These are phyloP conservation scores for Peromyscus aztecus DNA, from an alignment of 2,797 vertebrate genomes.

Conservation along the genomic window DNA sequence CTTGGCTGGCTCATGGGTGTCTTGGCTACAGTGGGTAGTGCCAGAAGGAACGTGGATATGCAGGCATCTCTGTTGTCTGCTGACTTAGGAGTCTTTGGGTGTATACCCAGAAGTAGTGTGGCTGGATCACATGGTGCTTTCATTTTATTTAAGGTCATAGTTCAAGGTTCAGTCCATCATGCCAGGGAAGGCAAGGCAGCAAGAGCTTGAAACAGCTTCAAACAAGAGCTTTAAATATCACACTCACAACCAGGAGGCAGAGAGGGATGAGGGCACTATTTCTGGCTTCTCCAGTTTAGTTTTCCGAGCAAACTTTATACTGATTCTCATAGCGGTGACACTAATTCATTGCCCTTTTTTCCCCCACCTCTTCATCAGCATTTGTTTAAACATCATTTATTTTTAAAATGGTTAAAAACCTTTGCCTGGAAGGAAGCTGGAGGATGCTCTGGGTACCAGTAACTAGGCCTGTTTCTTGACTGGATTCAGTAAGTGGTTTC, in stretches of 20 bases:
- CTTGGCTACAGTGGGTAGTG: neutral
- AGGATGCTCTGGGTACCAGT: neutral
- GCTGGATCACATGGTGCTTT: neutral
- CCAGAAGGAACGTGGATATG: accelerated
- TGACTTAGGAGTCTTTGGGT: neutral
- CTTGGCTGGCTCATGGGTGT: neutral
- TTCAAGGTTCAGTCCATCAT: neutral
- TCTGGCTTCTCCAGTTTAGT: neutral
- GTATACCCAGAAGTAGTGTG: neutral
- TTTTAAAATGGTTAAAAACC: neutral
- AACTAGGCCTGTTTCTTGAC: neutral
- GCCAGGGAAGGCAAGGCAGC: neutral
- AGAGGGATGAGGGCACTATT: neutral
- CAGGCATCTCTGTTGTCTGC: neutral
- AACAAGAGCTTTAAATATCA: neutral
- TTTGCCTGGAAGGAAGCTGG: slow-evolving; percentile 9
- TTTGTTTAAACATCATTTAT: neutral
- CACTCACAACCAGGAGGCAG: neutral
- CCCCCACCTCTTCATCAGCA: neutral
- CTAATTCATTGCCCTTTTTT: neutral
- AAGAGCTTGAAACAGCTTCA: neutral
- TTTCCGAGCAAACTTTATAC: neutral
- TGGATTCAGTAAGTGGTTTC: neutral
- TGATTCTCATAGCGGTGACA: neutral
- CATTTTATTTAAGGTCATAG: neutral